phyloP scores from a whole-genome alignment of 2,113 vertebrate genomes.

The Lamprotornis superbus region DNA sequence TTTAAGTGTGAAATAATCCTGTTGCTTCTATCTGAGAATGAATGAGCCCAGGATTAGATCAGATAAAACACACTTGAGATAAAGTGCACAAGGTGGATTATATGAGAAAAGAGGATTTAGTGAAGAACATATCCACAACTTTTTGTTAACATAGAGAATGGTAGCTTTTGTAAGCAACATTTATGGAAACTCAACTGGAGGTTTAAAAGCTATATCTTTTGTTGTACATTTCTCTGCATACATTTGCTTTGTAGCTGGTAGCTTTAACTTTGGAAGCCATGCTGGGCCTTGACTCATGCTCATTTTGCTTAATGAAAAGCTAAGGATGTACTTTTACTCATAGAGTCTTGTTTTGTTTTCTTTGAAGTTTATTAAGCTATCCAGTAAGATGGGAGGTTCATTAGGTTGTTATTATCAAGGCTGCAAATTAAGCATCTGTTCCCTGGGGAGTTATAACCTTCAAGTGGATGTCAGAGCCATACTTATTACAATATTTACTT shows the following conservation, averaged over 20 bases:
- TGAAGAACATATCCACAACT: conserved; percentile 96
- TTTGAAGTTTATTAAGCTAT: conserved; percentile 92
- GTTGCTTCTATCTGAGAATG: conserved; percentile 84
- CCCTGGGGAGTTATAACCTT: conserved; percentile 85
- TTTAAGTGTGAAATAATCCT: conserved; percentile 95
- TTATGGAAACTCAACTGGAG: conserved; percentile 92
- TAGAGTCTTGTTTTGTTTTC: conserved; percentile 83
- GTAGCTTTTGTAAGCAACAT: conserved; percentile 90
- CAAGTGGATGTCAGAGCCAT: conserved; percentile 76
- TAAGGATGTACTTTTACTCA: conserved; percentile 88
- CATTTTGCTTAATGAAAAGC: conserved; percentile 86
- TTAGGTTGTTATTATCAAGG: conserved; percentile 90
- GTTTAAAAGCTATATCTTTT: conserved; percentile 95
- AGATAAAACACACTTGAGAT: conserved; percentile 98
- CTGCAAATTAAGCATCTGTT: conserved; percentile 87
- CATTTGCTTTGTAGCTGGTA: conserved; percentile 88
- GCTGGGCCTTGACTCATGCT: conserved; percentile 87
- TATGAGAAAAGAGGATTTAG: conserved; percentile 98
- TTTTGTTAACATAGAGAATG: conserved; percentile 94
- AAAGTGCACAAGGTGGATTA: conserved; percentile 98
- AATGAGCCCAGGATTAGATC: conserved; percentile 93
- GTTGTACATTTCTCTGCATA: conserved; percentile 99
- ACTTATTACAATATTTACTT: conserved; percentile 91
- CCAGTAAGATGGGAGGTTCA: conserved; percentile 82
- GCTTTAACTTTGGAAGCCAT: conserved; percentile 87